Base-by-base conservation (phyloP, 1,140 invertebrate genomes). In the Anastatus disparis region DNA sequence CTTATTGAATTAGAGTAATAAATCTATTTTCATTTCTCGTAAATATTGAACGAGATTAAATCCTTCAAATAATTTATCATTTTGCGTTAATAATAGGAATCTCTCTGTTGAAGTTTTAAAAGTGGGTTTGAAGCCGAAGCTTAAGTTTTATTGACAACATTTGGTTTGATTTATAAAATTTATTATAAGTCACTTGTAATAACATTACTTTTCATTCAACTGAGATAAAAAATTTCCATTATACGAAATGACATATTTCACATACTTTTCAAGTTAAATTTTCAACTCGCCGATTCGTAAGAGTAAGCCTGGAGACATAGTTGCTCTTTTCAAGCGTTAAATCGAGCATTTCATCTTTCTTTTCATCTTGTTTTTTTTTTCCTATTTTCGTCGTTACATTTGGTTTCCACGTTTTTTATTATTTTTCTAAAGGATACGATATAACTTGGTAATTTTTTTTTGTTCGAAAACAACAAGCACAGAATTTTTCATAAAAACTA, bases 401-500 rank as follows among this genome's bases (percentile, higher is more conserved):
- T 31, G 27, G 20, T 59, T 59, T 24, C 29, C 46, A 42, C 55
- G 15, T 66, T 40, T 56, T 46, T 44, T 35, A 29, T 22, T 17
- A 46, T 56, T 56, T 66, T 56, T 27, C 63, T n/a, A 27, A n/a
- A 13, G 31, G 27, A 55, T 9, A n/a, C 42, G 56, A 15, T 17
- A 27, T n/a, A 27, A 1, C 62, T 53, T 27, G 55, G 42, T 68
- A 68, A n/a, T n/a, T n/a, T 59, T 68, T 50, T 50, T 31, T 59
- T 29, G 55, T 46, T 56, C 44, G 31, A 40, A 27, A 50, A 53
- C 15, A 31, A 12, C 13, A 15, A 40, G 50, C 27, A 31, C 55
- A 59, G 65, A 68, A 68, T 68, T 68, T 68, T 68, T 68, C 65
- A 68, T 68, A 68, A 68, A 68, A 48, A 20, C n/a, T n/a, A n/a